Base-by-base conservation (phyloP, 92 coral and sea anemone genomes). In the Palythoa grandiflora region DNA sequence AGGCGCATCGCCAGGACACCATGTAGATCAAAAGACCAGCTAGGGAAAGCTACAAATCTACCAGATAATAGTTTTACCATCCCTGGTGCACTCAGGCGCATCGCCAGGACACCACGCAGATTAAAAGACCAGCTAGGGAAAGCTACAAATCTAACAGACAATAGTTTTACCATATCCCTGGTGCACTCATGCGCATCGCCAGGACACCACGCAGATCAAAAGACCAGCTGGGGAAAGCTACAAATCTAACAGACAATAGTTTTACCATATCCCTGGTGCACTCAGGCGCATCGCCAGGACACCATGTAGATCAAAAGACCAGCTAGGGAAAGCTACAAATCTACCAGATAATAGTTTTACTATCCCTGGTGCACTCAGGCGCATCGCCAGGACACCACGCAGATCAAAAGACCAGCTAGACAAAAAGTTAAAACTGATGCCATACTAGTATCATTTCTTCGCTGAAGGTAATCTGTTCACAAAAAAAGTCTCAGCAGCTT, bases 371-470 rank as follows among this genome's bases (percentile, higher is more conserved):
- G 72, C 35, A 66, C 47, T 71, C 76, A 71, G 76, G 76, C n/a
- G 76, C 76, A 71, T 16, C 50, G 50, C 50, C 76, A 71, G 76
- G 50, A 71, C 76, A 71, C 76, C 76, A 71, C n/a, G 51, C 76
- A 71, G 51, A 71, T 71, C 76, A 71, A 71, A 71, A 57, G 76
- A 71, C 76, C 76, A 71, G 76, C 76, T 71, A 0, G 75, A 19
- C 20, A 63, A 63, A 15, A 15, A 53, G 60, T 53, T 53, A 53
- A 7, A 3, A 53, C 60, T 53, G 60, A 7, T 53, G 60, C 60
- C 60, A 71, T 71, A 73, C 55, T 36, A 12, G 55, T 73, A 73
- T 73, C 78, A 73, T 73, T 73, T 73, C 54, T 73, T 73, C 78
- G 17, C 53, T 73, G 78, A 73, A 73, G 5, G 78, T 73, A 73